Evolutionary conservation across 2,888 invertebrate genomes (phyloP).

Genomic region (Teinopalpus imperialis): DNA sequence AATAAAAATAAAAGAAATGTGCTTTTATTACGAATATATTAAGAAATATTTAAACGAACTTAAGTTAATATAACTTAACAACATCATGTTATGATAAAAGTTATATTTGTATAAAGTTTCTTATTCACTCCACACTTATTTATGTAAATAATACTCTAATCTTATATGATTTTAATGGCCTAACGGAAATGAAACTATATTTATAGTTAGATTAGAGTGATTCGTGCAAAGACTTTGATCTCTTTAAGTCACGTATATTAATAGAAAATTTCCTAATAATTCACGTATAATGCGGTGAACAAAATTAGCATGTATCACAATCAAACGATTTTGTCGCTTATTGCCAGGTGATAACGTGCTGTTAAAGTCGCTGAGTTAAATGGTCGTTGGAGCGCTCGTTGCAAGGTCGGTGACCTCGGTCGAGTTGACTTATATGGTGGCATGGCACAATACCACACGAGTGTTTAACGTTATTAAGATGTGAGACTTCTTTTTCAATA

Average conservation of each 20-base stretch:
- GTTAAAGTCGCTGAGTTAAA: conserved; percentile 21
- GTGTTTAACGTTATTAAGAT: conserved; percentile 22
- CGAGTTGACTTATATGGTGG: conserved; percentile 32
- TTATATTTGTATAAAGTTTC: too few relatives aligned
- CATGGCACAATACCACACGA: conserved; percentile 22
- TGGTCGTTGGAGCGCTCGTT: conserved; percentile 35
- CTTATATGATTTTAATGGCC: background rate
- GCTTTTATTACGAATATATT: too few relatives aligned
- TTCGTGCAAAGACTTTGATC: background rate
- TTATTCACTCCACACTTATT: too few relatives aligned
- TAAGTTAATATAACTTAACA: too few relatives aligned
- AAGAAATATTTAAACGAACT: too few relatives aligned
- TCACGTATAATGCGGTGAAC: conserved; percentile 26
- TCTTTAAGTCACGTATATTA: conserved; percentile 29
- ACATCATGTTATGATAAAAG: too few relatives aligned
- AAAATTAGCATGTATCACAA: conserved; percentile 14
- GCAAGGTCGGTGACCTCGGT: conserved; percentile 41
- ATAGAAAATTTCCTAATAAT: conserved; percentile 33
- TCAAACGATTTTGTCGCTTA: conserved; percentile 26
- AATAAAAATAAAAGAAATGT: too few relatives aligned
- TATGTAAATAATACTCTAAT: too few relatives aligned
- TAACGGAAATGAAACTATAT: background rate
- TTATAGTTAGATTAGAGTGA: background rate
- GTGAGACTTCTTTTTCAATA: conserved; percentile 21
- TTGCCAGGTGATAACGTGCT: conserved; percentile 16